A percentile compares a stretch with the other conserved stretches of the same genome.
Evolutionary conservation across 2,888 invertebrate genomes (phyloP).

Genomic region (Biston stratarius): DNA sequence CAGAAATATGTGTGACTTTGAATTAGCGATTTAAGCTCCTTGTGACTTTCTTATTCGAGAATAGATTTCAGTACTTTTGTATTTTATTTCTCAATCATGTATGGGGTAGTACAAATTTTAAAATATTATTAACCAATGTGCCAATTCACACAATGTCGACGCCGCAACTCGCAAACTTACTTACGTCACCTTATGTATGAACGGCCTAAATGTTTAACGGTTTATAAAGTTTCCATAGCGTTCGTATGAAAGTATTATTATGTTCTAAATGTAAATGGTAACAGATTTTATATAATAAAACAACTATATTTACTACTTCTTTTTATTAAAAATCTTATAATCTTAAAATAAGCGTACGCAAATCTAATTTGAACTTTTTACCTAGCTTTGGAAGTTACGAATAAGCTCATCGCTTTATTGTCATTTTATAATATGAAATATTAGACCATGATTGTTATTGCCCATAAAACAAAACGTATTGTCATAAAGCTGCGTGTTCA

Average conservation of each 20-base stretch:
- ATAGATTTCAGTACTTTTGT: too few relatives aligned
- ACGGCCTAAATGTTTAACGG: slow-evolving; percentile 7
- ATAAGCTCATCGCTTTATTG: slow-evolving; percentile 19
- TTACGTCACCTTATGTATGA: slow-evolving; percentile 4
- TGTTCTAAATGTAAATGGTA: slow-evolving; percentile 14
- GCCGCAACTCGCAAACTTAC: not conserved
- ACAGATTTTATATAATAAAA: slow-evolving; percentile 39
- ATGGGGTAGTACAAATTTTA: too few relatives aligned
- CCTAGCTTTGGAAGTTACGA: slow-evolving; percentile 42
- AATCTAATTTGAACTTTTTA: slow-evolving; percentile 36
- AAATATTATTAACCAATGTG: too few relatives aligned
- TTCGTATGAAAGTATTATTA: slow-evolving; percentile 1
- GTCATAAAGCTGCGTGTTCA: too few relatives aligned
- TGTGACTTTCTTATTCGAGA: too few relatives aligned
- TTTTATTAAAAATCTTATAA: slow-evolving; percentile 39
- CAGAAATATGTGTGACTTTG: too few relatives aligned
- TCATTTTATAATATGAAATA: slow-evolving; percentile 5
- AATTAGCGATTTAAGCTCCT: too few relatives aligned
- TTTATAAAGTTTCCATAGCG: not conserved
- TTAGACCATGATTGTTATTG: not conserved
- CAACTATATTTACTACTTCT: slow-evolving; percentile 34
- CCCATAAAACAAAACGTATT: not conserved
- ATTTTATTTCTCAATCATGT: too few relatives aligned
- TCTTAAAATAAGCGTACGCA: slow-evolving; percentile 28
- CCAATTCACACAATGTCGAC: too few relatives aligned